Evolutionary conservation across 2,797 vertebrate genomes (phyloP).

Genomic region (Pipistrellus pipistrellus): DNA sequence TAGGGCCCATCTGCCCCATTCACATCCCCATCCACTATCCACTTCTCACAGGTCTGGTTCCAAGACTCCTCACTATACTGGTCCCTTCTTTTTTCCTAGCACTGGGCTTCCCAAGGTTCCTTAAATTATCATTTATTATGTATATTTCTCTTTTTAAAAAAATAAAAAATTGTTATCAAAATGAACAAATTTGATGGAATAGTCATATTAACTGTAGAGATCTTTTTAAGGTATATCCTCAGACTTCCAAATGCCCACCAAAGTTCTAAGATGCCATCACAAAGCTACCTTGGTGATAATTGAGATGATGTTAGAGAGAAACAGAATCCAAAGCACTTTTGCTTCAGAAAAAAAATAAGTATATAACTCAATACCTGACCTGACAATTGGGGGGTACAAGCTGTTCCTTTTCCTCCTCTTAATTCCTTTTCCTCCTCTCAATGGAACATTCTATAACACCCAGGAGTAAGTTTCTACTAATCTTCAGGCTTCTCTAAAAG

Average conservation of each 20-base stretch:
- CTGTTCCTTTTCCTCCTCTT: constrained; percentile 71
- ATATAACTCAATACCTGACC: constrained; percentile 42
- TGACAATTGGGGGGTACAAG: constrained; percentile 29
- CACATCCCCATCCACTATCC: neutral
- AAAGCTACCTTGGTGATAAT: neutral
- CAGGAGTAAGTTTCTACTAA: constrained; percentile 68
- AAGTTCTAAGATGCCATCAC: constrained; percentile 38
- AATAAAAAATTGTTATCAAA: neutral
- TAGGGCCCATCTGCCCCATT: neutral
- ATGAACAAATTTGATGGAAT: constrained; percentile 47
- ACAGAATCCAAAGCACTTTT: constrained; percentile 58
- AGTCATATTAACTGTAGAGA: constrained; percentile 30
- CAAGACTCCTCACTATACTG: neutral
- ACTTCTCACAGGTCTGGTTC: neutral
- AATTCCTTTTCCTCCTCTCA: constrained; percentile 59
- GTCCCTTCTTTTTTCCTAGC: neutral
- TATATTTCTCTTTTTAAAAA: constrained; percentile 34
- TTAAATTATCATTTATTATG: constrained; percentile 29
- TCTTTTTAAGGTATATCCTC: neutral
- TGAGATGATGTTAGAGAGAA: constrained; percentile 14
- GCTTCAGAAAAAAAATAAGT: constrained; percentile 67
- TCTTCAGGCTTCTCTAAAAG: constrained; percentile 68
- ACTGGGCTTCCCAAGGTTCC: neutral
- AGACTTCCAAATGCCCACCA: neutral
- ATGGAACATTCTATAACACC: constrained; percentile 72